Percentiles rank a stretch among this genome's conserved stretches.
phyloP scores from a whole-genome alignment of 2,113 vertebrate genomes.

The Ptilonorhynchus violaceus region DNA sequence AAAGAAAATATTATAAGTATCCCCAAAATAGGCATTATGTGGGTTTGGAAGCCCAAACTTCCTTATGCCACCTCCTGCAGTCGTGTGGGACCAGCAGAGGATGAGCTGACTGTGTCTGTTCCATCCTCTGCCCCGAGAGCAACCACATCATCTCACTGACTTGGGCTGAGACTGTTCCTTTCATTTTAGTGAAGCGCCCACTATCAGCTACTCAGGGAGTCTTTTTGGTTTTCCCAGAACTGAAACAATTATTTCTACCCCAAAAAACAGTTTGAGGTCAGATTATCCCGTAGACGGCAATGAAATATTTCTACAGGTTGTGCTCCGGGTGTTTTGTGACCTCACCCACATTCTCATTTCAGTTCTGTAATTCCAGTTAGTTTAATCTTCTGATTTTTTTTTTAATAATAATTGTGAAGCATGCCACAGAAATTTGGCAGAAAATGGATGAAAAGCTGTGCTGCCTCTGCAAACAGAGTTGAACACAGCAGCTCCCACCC shows the following conservation, averaged over 20 bases:
- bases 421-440: not conserved
- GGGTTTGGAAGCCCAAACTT: not conserved
- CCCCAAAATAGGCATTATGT: not conserved
- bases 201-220: not conserved
- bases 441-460: not conserved
- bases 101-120: not conserved
- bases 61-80: fast-evolving
- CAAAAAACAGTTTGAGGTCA: not conserved
- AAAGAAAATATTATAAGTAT: not conserved
- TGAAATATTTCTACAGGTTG: not conserved
- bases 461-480: not conserved
- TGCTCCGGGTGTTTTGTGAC: not conserved
- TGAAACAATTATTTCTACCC: not conserved
- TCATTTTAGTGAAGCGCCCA: not conserved
- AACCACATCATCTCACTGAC: not conserved
- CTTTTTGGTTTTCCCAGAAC: not conserved
- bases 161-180: not conserved
- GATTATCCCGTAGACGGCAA: not conserved
- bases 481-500: not conserved
- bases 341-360: not conserved
- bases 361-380: not conserved
- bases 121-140: not conserved
- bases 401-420: not conserved
- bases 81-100: not conserved
- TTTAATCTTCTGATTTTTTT: not conserved